Conservation (phyloP, 92 coral and sea anemone genomes). For the Isaurus tuberculatus region DNA sequence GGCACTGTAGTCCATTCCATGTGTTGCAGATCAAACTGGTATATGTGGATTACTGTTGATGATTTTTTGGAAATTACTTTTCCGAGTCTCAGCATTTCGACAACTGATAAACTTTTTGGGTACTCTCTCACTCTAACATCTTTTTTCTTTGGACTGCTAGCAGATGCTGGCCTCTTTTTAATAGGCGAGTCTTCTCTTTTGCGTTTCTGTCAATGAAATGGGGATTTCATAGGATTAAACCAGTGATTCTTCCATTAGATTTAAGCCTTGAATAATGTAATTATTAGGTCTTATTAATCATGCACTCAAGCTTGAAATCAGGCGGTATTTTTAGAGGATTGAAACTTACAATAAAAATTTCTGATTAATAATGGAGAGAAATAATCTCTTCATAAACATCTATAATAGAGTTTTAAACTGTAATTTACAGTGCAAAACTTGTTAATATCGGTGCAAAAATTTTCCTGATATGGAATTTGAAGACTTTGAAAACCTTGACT, state of each 20-base stretch:
- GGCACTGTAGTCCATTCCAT: constrained; percentile 70
- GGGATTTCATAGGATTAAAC: constrained; percentile 14
- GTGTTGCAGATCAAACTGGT: constrained; percentile 59
- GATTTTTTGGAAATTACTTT: constrained; percentile 30
- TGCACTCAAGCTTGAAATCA: constrained; percentile 17
- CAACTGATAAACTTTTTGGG: constrained; percentile 48
- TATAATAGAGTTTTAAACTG: background rate
- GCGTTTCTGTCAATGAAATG: constrained; percentile 40
- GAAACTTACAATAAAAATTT: background rate
- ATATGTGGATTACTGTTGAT: constrained; percentile 48
- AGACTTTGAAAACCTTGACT: background rate
- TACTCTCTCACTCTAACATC: background rate
- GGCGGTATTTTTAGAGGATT: background rate
- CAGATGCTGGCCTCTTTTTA: constrained; percentile 35
- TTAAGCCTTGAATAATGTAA: background rate
- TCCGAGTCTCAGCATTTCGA: constrained; percentile 48
- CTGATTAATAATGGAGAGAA: constrained; percentile 3
- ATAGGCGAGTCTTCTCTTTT: constrained; percentile 32
- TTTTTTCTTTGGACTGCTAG: constrained; percentile 20
- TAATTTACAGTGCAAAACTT: background rate
- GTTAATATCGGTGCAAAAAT: background rate
- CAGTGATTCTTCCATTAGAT: background rate
- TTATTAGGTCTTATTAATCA: background rate
- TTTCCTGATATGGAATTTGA: background rate
- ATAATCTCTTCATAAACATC: constrained; percentile 16